phyloP scores from a whole-genome alignment of 2,797 vertebrate species.

The Darevskia nairensis region DNA sequence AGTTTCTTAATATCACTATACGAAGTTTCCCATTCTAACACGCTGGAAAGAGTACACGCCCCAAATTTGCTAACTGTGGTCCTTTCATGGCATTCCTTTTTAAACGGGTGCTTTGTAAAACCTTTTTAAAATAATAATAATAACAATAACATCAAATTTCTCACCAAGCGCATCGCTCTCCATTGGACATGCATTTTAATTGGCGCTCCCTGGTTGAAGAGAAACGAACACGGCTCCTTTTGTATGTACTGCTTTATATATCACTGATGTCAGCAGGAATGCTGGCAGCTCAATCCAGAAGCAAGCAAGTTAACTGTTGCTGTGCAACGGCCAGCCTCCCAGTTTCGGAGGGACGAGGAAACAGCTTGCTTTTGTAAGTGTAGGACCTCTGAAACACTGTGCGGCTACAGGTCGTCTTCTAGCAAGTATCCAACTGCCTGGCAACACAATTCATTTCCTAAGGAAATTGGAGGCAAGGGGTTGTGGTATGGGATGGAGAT shows the following conservation, averaged over 20 bases:
- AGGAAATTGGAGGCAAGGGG: neutral
- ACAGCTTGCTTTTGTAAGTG: neutral
- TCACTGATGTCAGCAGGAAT: slow-evolving; percentile 62
- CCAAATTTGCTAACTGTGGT: neutral
- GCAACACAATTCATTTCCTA: slow-evolving; percentile 15
- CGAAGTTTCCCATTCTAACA: neutral
- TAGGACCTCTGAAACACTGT: neutral
- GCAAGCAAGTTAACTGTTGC: slow-evolving; percentile 57
- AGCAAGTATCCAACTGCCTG: neutral
- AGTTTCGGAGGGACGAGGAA: neutral
- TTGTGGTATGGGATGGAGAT: no score
- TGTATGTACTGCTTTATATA: slow-evolving; percentile 61
- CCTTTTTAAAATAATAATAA: neutral
- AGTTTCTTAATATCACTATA: neutral
- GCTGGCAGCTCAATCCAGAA: slow-evolving; percentile 36
- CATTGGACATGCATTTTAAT: slow-evolving; percentile 59
- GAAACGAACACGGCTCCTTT: slow-evolving; percentile 62
- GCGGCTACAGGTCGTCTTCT: neutral
- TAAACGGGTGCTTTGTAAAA: neutral
- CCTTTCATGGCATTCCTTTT: neutral
- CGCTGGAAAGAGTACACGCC: neutral
- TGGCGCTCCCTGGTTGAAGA: neutral
- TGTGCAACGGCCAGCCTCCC: neutral
- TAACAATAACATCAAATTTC: slow-evolving; percentile 33
- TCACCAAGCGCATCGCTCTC: slow-evolving; percentile 65